phyloP scores from a whole-genome alignment of 1,140 invertebrate species.

The Laodelphax striatellus region DNA sequence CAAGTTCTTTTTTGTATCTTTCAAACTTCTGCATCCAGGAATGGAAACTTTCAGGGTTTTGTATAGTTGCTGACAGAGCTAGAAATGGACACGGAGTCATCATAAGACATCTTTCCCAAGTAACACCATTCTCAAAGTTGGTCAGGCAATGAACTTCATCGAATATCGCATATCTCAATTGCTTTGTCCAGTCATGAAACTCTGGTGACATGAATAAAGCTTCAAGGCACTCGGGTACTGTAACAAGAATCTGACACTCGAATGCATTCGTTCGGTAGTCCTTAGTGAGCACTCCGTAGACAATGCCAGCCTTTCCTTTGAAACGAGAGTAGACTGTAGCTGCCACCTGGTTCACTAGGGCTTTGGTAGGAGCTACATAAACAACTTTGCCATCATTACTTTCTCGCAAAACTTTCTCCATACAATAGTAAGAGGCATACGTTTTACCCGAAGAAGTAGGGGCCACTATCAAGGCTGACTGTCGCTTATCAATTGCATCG shows the following conservation, averaged over 20 bases:
- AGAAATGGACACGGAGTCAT: slow-evolving; percentile 19
- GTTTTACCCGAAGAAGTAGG: slow-evolving; percentile 24
- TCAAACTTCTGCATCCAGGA: slow-evolving; percentile 18
- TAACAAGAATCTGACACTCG: slow-evolving; percentile 19
- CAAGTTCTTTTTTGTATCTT: slow-evolving; percentile 15
- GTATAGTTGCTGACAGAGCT: slow-evolving; percentile 21
- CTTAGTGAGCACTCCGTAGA: slow-evolving; percentile 20
- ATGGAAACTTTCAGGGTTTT: slow-evolving; percentile 14
- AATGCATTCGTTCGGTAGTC: slow-evolving; percentile 18
- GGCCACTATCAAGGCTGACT: slow-evolving; percentile 21
- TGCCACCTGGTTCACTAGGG: slow-evolving; percentile 22
- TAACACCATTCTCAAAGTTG: slow-evolving; percentile 13
- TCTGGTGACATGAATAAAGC: slow-evolving; percentile 19
- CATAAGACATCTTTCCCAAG: slow-evolving; percentile 19
- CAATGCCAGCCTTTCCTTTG: slow-evolving; percentile 12
- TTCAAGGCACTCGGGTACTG: slow-evolving; percentile 22
- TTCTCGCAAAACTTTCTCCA: slow-evolving; percentile 20
- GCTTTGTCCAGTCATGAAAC: slow-evolving; percentile 15
- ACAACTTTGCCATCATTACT: slow-evolving; percentile 19
- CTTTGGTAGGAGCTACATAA: slow-evolving; percentile 23
- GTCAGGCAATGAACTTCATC: slow-evolving; percentile 23
- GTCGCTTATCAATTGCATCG: slow-evolving; percentile 16
- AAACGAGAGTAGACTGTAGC: slow-evolving; percentile 21
- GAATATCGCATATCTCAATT: slow-evolving; percentile 20
- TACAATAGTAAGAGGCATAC: slow-evolving; percentile 23